Evolutionary conservation across 2,113 vertebrate genomes (phyloP).

Genomic region (Alaudala cheleensis): DNA sequence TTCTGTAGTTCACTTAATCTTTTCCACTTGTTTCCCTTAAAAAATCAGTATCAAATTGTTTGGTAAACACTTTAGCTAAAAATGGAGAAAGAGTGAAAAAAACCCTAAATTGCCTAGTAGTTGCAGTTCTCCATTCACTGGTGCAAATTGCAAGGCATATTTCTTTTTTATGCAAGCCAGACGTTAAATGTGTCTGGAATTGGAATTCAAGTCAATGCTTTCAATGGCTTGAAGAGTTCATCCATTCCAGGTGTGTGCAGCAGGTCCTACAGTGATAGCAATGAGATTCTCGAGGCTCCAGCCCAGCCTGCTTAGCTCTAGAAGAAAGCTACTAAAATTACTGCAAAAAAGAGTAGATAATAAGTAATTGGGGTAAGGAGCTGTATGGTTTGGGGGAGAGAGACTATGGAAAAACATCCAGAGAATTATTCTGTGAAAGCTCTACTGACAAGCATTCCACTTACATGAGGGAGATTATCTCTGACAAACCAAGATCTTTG

Average conservation of each 20-base stretch:
- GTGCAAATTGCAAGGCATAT: constrained; percentile 75
- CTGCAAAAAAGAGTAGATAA: background rate
- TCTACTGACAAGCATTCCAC: background rate
- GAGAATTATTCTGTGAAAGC: background rate
- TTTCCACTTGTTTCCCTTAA: background rate
- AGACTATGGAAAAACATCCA: background rate
- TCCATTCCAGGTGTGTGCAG: constrained; percentile 75
- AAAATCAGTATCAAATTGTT: background rate
- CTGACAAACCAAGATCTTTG: background rate
- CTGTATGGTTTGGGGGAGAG: background rate
- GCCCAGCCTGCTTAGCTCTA: constrained; percentile 79
- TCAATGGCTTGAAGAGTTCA: constrained; percentile 33
- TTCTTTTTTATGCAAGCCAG: constrained; percentile 78
- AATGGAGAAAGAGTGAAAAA: background rate
- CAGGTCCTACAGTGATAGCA: constrained; percentile 74
- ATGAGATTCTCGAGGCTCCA: constrained; percentile 74
- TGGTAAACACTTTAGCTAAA: background rate
- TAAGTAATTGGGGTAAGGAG: background rate
- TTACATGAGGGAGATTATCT: background rate
- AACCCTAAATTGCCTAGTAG: constrained; percentile 18
- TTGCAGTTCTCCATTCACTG: constrained; percentile 77
- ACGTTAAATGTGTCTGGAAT: constrained; percentile 67
- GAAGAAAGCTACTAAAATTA: constrained; percentile 29
- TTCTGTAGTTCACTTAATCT: background rate
- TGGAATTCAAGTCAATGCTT: constrained; percentile 50